These are phyloP conservation scores for Mixornis gularis DNA, from an alignment of 2,113 vertebrate genomes.

Conservation along the genomic window DNA sequence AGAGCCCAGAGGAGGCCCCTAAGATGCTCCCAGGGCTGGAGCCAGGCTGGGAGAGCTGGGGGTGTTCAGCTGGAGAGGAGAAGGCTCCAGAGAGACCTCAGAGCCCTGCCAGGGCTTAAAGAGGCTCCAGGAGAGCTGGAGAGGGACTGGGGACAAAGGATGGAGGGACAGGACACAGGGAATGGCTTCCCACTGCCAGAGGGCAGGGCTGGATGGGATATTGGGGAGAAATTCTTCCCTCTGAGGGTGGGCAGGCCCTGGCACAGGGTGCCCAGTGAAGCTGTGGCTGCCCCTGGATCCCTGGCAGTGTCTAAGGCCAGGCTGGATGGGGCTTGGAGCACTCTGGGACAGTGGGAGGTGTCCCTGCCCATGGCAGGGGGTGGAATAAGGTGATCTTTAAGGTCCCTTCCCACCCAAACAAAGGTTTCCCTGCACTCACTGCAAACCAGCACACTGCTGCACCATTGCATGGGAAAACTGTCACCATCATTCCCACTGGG, in stretches of 20 bases:
- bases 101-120: neutral
- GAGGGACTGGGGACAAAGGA: neutral
- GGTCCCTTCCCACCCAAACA: neutral
- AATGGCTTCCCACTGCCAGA: neutral
- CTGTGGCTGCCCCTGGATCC: neutral
- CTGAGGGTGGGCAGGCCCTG: rapidly evolving
- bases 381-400: neutral
- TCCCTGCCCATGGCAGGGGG: neutral
- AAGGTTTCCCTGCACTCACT: neutral
- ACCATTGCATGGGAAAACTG: neutral
- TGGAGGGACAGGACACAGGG: neutral
- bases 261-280: neutral
- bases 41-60: neutral
- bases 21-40: neutral
- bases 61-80: neutral
- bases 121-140: neutral
- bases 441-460: neutral
- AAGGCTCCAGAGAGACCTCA: neutral
- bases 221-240: rapidly evolving
- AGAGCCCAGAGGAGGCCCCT: rapidly evolving
- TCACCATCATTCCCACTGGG: rapidly evolving
- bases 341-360: rapidly evolving
- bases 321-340: rapidly evolving
- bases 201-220: rapidly evolving
- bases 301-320: neutral